Base-by-base conservation (phyloP, 2,797 vertebrate genomes). In the Pseudochirops cupreus region DNA sequence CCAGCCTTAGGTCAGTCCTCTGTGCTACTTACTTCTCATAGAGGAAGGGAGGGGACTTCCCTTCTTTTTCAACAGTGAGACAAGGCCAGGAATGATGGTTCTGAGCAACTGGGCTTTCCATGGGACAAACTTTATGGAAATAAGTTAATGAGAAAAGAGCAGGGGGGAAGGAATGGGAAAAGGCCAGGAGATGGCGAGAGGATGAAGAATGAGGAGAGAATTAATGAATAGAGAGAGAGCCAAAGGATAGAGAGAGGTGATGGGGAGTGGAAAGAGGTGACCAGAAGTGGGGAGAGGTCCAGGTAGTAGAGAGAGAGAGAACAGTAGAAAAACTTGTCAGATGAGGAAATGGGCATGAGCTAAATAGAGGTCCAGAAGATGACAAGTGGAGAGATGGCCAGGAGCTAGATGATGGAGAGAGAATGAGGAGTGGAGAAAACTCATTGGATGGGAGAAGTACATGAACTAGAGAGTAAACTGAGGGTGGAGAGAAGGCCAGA, bases 1-100 rank as follows among this genome's bases (percentile, higher is more conserved):
- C 99, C 99, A 52, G 99, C 99, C 0, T 99, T 99, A 21, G 99
- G 99, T 99, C 98, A 98, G 99, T 99, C 96, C 56, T 54, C 93
- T 29, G 16, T 0, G 5, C 4, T 52, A 5, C 0, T 5, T 0
- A 46, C 11, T 87, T 87, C 74, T 87, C 74, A 50, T 39, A 50
- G 39, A 87, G 74, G 39, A 82, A 46, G 39, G n/a, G 74, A 82
- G 18, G 39, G 26, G 29, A 50, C 21, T 24, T 14, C 18, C n/a
- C n/a, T 82, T 46, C 74, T 87, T 46, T 50, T 50, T 24, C 11
- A 87, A 87, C 11, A 5, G 90, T 82, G 52, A 54, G 26, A 58
- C 57, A 5, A 33, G 33, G 21, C 53, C 4, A 0, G 87, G 92
- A 46, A 14, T 29, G 55, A 52, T 3, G 50, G 39, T 33, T 52